Percentiles rank a stretch among this genome's conserved stretches.
Evolutionary conservation across 2,797 vertebrate species (phyloP).

Genomic region (Pangasius djambal): DNA sequence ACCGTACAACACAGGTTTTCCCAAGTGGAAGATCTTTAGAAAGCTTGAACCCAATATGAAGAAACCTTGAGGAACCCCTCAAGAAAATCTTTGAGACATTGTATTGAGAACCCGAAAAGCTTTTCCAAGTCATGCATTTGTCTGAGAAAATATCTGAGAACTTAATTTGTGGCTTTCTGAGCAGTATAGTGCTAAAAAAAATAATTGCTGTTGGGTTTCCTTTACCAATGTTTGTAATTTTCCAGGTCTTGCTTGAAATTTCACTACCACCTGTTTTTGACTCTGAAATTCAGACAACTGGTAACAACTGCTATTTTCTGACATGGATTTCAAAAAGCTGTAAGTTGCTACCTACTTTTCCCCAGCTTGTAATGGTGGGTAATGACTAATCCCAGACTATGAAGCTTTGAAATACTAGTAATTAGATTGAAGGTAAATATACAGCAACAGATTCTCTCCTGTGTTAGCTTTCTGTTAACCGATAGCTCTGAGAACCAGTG

Average conservation of each 20-base stretch:
- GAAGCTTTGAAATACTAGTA: conserved; percentile 61
- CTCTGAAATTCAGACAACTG: background rate
- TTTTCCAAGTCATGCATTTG: background rate
- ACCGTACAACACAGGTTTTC: background rate
- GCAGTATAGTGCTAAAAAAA: background rate
- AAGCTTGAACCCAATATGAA: background rate
- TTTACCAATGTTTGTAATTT: background rate
- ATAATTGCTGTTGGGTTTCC: background rate
- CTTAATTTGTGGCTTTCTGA: conserved; percentile 5
- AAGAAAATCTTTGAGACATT: background rate
- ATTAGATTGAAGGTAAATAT: conserved; percentile 64
- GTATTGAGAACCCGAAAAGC: background rate
- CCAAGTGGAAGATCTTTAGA: background rate
- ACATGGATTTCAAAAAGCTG: conserved; percentile 12
- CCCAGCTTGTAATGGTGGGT: conserved; percentile 55
- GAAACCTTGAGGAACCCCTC: background rate
- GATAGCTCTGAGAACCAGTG: conserved; percentile 37
- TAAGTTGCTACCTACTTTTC: conserved; percentile 21
- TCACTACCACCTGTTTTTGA: conserved; percentile 15
- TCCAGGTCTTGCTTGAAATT: conserved; percentile 4
- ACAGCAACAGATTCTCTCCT: conserved; percentile 41
- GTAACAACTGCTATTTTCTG: conserved; percentile 30
- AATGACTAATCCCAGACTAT: conserved; percentile 58
- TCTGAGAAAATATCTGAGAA: background rate
- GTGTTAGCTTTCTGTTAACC: conserved; percentile 28